These are phyloP conservation scores for Drosophila paranaensis DNA, from an alignment of 2,888 invertebrate genomes.

Conservation along the genomic window DNA sequence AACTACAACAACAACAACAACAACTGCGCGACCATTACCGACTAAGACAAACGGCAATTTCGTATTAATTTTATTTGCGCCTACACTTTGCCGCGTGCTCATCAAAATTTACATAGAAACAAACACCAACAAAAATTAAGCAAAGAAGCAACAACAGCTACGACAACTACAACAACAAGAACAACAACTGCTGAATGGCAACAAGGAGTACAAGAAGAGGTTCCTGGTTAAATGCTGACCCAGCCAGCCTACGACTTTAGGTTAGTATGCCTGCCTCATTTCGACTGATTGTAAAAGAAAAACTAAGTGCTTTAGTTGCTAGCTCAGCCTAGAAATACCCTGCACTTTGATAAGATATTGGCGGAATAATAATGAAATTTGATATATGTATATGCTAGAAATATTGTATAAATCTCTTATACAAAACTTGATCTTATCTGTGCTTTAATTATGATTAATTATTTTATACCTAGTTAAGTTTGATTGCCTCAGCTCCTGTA, in stretches of 20 bases:
- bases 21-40: constrained; percentile 46
- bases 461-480: no score
- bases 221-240: constrained; percentile 77
- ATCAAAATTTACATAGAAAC: constrained; percentile 79
- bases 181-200: constrained; percentile 55
- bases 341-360: not conserved
- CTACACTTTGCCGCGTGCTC: constrained; percentile 65
- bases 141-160: constrained; percentile 21
- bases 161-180: constrained; percentile 15
- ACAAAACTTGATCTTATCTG: no score
- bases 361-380: not conserved
- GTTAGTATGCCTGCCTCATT: constrained; percentile 69
- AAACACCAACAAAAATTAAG: constrained; percentile 46
- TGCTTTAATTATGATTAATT: no score
- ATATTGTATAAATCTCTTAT: not conserved
- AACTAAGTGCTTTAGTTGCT: not conserved
- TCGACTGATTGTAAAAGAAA: constrained; percentile 40
- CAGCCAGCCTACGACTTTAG: constrained; percentile 70
- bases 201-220: constrained; percentile 44
- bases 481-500: no score
- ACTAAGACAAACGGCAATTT: constrained; percentile 59
- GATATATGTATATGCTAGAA: not conserved
- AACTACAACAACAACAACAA: constrained; percentile 31
- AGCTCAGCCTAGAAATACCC: constrained; percentile 14
- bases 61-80: constrained; percentile 78